phyloP scores from a whole-genome alignment of 2,113 vertebrate genomes.

The Abramis brama region DNA sequence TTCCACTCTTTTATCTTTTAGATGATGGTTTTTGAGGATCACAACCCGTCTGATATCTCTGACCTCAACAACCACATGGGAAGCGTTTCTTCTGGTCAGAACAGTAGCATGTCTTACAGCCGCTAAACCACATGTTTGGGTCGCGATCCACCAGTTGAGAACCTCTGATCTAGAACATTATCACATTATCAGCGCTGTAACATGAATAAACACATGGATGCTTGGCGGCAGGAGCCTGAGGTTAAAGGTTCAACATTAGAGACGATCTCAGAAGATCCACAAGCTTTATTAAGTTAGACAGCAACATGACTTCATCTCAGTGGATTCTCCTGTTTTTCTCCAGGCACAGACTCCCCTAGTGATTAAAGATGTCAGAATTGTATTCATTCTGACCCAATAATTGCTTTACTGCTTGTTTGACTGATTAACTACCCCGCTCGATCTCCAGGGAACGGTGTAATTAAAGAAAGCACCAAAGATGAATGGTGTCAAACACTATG shows the following conservation, averaged over 20 bases:
- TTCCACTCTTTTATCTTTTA: too few relatives aligned
- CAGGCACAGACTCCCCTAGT: slow-evolving; percentile 76
- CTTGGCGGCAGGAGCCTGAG: neutral
- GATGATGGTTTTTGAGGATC: too few relatives aligned
- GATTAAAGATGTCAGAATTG: slow-evolving; percentile 84
- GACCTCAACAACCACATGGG: too few relatives aligned
- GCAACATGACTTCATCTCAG: neutral
- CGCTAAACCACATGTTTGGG: neutral
- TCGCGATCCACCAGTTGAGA: neutral
- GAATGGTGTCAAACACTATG: slow-evolving; percentile 70
- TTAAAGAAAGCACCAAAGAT: slow-evolving; percentile 79
- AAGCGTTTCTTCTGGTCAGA: too few relatives aligned
- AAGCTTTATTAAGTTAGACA: neutral
- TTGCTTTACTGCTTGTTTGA: slow-evolving; percentile 82
- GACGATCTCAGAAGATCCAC: slow-evolving; percentile 4
- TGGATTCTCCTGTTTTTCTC: slow-evolving; percentile 64
- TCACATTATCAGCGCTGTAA: neutral
- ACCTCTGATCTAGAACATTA: neutral
- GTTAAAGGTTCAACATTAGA: neutral
- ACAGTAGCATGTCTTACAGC: too few relatives aligned
- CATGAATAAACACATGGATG: neutral
- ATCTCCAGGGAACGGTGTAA: slow-evolving; percentile 77
- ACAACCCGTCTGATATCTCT: too few relatives aligned
- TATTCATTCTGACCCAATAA: slow-evolving; percentile 83
- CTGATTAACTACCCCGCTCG: slow-evolving; percentile 79